phyloP scores from a whole-genome alignment of 2,888 invertebrate genomes.

The Hypsopygia costalis region DNA sequence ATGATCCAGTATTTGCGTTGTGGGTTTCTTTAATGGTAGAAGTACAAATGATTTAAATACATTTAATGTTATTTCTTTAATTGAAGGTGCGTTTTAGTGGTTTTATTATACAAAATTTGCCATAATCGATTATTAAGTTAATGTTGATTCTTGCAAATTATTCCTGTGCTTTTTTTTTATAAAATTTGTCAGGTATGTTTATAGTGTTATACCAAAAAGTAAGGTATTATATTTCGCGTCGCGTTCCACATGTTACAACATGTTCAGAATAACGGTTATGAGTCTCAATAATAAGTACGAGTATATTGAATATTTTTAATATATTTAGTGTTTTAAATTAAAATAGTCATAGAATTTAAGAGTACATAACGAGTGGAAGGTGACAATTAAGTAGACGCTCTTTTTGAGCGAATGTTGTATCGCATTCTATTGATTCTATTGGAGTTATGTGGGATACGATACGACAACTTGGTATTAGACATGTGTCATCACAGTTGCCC shows the following conservation, averaged over 20 bases:
- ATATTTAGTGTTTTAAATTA: too few species aligned
- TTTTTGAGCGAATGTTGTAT: conserved; percentile 38
- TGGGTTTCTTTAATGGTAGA: conserved; percentile 17
- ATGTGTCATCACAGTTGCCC: too few species aligned
- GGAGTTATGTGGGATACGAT: too few species aligned
- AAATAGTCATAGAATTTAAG: conserved; percentile 51
- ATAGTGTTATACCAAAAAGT: too few species aligned
- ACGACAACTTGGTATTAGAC: too few species aligned
- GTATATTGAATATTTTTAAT: too few species aligned
- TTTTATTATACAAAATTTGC: conserved; percentile 4
- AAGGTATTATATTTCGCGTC: background rate
- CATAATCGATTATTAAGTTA: too few species aligned
- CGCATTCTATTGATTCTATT: too few species aligned
- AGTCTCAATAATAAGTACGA: conserved; percentile 58
- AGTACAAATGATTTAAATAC: conserved; percentile 47
- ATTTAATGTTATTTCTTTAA: conserved; percentile 3
- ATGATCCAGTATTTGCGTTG: background rate
- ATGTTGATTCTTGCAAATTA: too few species aligned
- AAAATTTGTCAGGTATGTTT: too few species aligned
- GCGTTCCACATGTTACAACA: conserved; percentile 7
- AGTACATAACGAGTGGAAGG: too few species aligned
- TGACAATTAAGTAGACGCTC: conserved; percentile 32
- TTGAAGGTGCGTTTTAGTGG: background rate
- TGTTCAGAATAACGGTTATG: conserved; percentile 30
- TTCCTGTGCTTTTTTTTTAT: too few species aligned